A percentile compares a stretch with the other conserved stretches of the same genome.
Evolutionary conservation across 2,888 invertebrate genomes (phyloP).

Genomic region (Phortica okadai): DNA sequence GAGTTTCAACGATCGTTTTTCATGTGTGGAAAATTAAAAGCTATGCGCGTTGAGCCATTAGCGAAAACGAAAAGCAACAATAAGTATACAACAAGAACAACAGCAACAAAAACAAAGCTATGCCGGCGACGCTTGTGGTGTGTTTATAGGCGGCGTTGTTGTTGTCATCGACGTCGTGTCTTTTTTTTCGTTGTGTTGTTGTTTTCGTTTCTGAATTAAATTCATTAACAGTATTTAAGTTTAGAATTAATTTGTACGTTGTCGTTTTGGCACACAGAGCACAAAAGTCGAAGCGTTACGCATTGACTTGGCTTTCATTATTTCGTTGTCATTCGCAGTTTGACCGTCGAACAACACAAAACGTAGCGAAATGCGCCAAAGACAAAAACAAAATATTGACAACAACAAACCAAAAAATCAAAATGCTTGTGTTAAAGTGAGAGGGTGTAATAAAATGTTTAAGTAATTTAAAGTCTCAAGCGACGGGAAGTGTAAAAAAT

Average conservation of each 20-base stretch:
- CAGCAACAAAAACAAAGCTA: background rate
- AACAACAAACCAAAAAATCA: background rate
- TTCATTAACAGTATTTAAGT: constrained; percentile 66
- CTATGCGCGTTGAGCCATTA: constrained; percentile 56
- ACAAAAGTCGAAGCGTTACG: background rate
- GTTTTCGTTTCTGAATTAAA: constrained; percentile 51
- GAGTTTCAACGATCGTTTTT: constrained; percentile 5
- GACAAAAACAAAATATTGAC: background rate
- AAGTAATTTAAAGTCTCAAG: background rate
- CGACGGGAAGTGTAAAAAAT: background rate
- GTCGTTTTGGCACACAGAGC: constrained; percentile 17
- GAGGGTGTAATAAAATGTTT: background rate
- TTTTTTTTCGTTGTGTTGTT: constrained; percentile 30
- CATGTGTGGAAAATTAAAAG: constrained; percentile 24
- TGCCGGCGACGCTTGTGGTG: background rate
- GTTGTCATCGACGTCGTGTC: constrained; percentile 22
- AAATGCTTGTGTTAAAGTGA: background rate
- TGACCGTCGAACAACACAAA: constrained; percentile 14
- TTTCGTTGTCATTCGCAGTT: constrained; percentile 38
- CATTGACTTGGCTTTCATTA: constrained; percentile 14
- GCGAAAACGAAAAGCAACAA: constrained; percentile 45
- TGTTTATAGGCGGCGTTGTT: background rate
- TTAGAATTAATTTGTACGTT: constrained; percentile 54
- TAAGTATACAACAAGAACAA: background rate
- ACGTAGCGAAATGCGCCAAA: constrained; percentile 4